A percentile compares a stretch with the other conserved stretches of the same genome.
phyloP scores from a whole-genome alignment of 2,113 vertebrate species.

The Indicator maculatus region DNA sequence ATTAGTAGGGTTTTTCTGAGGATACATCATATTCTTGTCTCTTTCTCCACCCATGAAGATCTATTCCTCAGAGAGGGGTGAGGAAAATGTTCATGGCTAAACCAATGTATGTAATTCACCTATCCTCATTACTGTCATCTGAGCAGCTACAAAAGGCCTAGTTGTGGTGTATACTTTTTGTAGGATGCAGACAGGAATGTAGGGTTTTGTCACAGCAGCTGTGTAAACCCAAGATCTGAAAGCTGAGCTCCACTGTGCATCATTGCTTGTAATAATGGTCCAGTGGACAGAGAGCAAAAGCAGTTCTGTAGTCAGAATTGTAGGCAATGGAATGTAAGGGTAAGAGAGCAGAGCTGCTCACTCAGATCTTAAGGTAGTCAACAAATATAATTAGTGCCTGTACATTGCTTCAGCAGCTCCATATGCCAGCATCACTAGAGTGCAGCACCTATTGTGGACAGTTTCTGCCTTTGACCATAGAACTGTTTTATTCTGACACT shows the following conservation, averaged over 20 bases:
- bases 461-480: background rate
- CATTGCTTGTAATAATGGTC: background rate
- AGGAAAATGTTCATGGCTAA: background rate
- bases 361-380: background rate
- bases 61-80: background rate
- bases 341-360: background rate
- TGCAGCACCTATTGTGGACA: background rate
- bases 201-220: background rate
- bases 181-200: background rate
- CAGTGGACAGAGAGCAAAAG: background rate
- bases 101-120: background rate
- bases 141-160: background rate
- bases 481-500: background rate
- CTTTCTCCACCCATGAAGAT: background rate
- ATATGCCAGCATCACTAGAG: background rate
- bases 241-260: background rate
- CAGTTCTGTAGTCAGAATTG: background rate
- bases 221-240: slow-evolving; percentile 34
- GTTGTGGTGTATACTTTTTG: background rate
- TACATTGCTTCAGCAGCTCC: background rate
- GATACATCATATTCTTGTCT: background rate
- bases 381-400: background rate
- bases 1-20: background rate
- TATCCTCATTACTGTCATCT: background rate
- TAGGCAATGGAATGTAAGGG: background rate